Evolutionary conservation across 2,888 invertebrate species (phyloP), one percentile per base, ranked within the genome.

Genomic region (Tanypteryx hageni): DNA sequence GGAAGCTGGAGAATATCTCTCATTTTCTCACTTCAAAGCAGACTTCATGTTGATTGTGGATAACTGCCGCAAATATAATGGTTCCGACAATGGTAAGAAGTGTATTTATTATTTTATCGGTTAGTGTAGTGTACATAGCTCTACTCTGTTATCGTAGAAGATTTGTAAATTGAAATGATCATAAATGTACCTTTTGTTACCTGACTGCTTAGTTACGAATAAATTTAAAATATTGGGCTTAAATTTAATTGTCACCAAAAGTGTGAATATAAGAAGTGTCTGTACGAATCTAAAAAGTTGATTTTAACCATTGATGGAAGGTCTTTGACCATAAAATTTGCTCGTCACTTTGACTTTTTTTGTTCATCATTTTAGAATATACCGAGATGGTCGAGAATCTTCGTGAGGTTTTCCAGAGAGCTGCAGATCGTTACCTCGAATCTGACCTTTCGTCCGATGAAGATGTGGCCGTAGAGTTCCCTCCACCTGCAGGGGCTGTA

Each of bases 1-100:
- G 9, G 98, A 98, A 94, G 96, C 96, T 94, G 98, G 98, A 57
- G 97, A 97, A 94, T 98, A 99, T 94, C 96, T 97, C 76, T 97
- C 96, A 93, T 97, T 98, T 94, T 96, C 96, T 92, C 97, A 98
- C 95, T 98, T 98, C 94, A 97, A 97, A 94, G 97, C 97, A 13
- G 99, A 99, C 95, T 98, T 99, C 95, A 97, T 98, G 94, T 96
- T 98, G 92, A 99, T 99, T 94, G 98, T 99, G 13, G 98, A 98
- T 94, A 99, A 99, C 95, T 99, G 99, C 95, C 96, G 98, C 92
- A 96, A 98, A 92, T 99, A 99, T 95, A 99, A 99, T 96, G 99
- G 99, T 92, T 97, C 97, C 94, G 97, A 98, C 94, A 99, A 98
- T 96, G 99, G 99, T 98, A 95, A 95, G 95, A 94, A 93, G 81